These are phyloP conservation scores for Lophotis ruficrista DNA, from an alignment of 2,113 vertebrate genomes.

Conservation along the genomic window DNA sequence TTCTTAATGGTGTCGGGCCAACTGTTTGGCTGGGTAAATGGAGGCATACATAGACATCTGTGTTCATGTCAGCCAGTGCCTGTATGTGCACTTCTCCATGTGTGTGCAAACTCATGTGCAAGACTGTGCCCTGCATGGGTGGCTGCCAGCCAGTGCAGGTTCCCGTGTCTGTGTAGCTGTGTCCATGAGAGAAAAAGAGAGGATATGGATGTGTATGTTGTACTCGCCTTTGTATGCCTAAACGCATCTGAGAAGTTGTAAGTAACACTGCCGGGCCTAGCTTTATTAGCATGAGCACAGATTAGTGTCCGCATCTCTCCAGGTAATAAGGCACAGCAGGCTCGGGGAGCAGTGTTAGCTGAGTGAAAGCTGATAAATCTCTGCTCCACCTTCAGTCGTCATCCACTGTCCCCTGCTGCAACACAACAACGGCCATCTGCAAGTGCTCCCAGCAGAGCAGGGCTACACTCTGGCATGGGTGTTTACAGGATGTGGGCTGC, in stretches of 20 bases:
- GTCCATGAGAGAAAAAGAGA: not conserved
- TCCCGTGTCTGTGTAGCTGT: not conserved
- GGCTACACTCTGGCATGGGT: accelerated
- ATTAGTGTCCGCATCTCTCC: not conserved
- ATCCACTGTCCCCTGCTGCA: accelerated
- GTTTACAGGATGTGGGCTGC: not conserved
- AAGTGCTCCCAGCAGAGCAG: not conserved
- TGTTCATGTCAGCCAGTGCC: not conserved
- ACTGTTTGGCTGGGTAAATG: not conserved
- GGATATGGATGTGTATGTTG: not conserved
- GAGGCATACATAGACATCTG: not conserved
- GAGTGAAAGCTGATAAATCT: not conserved
- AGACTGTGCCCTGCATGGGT: not conserved
- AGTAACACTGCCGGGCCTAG: not conserved
- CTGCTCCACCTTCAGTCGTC: not conserved
- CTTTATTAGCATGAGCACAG: not conserved
- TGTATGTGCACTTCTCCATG: not conserved
- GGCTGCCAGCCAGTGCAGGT: not conserved
- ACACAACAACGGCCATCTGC: not conserved
- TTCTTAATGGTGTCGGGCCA: not conserved
- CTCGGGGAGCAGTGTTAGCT: accelerated
- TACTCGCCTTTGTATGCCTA: not conserved
- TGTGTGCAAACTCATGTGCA: not conserved
- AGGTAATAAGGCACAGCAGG: not conserved
- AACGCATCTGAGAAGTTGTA: not conserved